A percentile compares a stretch with the other conserved stretches of the same genome.
Evolutionary conservation across 1,140 invertebrate genomes (phyloP).

Genomic region (Stratiolaelaps scimitus): DNA sequence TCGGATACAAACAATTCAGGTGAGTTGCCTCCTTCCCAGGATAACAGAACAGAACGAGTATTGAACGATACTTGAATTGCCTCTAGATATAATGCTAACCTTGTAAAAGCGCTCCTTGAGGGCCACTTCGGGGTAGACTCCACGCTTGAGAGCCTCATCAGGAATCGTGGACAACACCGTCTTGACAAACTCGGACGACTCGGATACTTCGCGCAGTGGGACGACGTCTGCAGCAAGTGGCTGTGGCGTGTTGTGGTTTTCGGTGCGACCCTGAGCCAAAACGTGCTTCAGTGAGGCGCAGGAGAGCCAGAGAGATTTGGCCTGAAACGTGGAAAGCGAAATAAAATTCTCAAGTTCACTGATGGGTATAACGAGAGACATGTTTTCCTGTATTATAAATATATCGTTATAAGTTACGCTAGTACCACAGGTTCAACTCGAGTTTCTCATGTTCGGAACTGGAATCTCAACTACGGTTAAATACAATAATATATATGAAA

Average conservation of each 20-base stretch:
- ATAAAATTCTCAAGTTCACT: too few species aligned
- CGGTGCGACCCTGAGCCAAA: background rate
- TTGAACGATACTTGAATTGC: too few species aligned
- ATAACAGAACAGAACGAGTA: too few species aligned
- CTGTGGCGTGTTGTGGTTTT: conserved; percentile 8
- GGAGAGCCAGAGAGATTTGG: conserved; percentile 29
- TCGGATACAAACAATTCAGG: too few species aligned
- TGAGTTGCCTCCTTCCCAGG: too few species aligned
- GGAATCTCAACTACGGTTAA: too few species aligned
- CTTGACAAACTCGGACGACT: conserved; percentile 48
- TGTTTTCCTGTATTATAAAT: too few species aligned
- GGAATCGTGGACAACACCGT: conserved; percentile 63
- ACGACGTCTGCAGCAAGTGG: conserved; percentile 25
- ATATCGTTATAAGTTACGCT: background rate
- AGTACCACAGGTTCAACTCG: background rate
- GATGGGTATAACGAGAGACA: too few species aligned
- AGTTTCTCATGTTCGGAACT: too few species aligned
- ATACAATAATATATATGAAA: too few species aligned
- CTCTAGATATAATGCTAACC: conserved; percentile 46
- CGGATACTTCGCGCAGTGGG: conserved; percentile 6
- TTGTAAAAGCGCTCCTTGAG: conserved; percentile 69
- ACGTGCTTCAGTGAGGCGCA: conserved; percentile 19
- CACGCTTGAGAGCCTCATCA: conserved; percentile 56
- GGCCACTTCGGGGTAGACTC: conserved; percentile 70
- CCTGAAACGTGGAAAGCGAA: background rate